Percentiles rank a stretch among this genome's conserved stretches.
phyloP scores from a whole-genome alignment of 2,888 invertebrate species.

The Branchellion lobata region DNA sequence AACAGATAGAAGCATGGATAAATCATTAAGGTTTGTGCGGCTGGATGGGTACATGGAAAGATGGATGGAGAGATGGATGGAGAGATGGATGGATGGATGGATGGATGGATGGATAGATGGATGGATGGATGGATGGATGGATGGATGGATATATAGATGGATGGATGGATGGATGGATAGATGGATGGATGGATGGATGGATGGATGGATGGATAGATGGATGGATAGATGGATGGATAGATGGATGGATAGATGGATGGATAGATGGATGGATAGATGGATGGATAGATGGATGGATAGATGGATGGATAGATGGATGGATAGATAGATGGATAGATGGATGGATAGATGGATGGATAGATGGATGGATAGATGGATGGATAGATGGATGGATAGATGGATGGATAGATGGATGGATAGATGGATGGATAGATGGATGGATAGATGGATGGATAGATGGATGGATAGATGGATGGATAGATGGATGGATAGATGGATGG shows the following conservation, averaged over 20 bases:
- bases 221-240: constrained; percentile 33
- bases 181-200: constrained; percentile 34
- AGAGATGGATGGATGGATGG: constrained; percentile 31
- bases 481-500: no score
- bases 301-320: constrained; percentile 39
- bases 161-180: constrained; percentile 40
- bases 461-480: no score
- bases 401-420: constrained; percentile 39
- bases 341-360: constrained; percentile 34
- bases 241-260: constrained; percentile 31
- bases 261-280: constrained; percentile 36
- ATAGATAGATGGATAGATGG: constrained; percentile 39
- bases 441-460: no score
- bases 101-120: constrained; percentile 26
- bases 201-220: constrained; percentile 35
- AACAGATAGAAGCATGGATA: no score
- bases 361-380: constrained; percentile 32
- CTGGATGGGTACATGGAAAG: neutral
- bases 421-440: neutral
- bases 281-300: constrained; percentile 38
- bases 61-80: constrained; percentile 22
- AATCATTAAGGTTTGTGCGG: neutral
- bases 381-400: constrained; percentile 36
- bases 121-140: constrained; percentile 24
- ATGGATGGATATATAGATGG: constrained; percentile 33